Evolutionary conservation across 1,140 invertebrate genomes (phyloP).

Genomic region (Drosophila fuyamai): DNA sequence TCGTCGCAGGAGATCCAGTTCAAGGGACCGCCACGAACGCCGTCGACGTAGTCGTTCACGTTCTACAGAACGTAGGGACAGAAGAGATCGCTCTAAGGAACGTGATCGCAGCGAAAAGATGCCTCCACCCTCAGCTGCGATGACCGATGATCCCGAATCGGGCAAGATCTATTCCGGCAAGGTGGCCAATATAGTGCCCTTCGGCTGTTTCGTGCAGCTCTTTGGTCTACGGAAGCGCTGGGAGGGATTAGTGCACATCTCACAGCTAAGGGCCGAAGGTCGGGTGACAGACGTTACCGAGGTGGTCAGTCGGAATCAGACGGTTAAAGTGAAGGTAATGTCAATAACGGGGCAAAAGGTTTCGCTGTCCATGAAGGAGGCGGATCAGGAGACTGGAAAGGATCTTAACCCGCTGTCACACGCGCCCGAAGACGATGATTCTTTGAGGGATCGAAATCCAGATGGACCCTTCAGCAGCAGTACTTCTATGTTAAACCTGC

Average conservation of each 20-base stretch:
- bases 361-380: slow-evolving; percentile 99
- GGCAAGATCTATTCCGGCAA: slow-evolving; percentile 96
- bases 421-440: slow-evolving; percentile 86
- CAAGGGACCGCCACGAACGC: slow-evolving; percentile 27
- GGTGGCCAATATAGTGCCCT: slow-evolving; percentile 97
- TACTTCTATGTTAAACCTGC: slow-evolving; percentile 89
- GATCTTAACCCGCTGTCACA: slow-evolving; percentile 96
- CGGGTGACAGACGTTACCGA: slow-evolving; percentile 97
- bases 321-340: slow-evolving; percentile 96
- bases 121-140: slow-evolving; percentile 73
- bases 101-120: slow-evolving; percentile 74
- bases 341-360: slow-evolving; percentile 97
- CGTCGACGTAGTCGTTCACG: slow-evolving; percentile 46
- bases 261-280: slow-evolving; percentile 96
- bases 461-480: slow-evolving; percentile 89
- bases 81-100: slow-evolving; percentile 69
- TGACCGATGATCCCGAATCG: slow-evolving; percentile 88
- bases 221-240: slow-evolving; percentile 94
- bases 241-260: slow-evolving; percentile 99
- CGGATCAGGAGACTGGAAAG: slow-evolving; percentile 96
- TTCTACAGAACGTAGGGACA: slow-evolving; percentile 43
- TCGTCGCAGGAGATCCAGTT: slow-evolving; percentile 40
- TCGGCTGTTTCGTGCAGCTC: slow-evolving; percentile 99
- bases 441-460: slow-evolving; percentile 92
- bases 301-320: slow-evolving; percentile 95